phyloP scores from a whole-genome alignment of 2,888 invertebrate genomes.

The Doris montereyensis region DNA sequence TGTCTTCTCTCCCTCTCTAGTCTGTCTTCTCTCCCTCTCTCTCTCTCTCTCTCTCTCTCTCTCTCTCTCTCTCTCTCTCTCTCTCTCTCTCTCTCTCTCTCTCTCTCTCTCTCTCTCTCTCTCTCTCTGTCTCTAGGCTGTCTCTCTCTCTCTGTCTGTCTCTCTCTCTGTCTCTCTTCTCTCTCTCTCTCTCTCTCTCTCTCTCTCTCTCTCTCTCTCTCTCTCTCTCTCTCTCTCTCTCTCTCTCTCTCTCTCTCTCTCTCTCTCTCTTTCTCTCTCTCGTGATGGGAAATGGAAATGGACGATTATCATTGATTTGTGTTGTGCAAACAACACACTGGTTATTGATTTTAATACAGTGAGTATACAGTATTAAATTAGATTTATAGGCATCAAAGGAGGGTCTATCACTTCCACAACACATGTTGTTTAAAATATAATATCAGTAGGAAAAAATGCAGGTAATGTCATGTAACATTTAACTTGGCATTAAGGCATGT shows the following conservation, averaged over 20 bases:
- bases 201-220: constrained; percentile 4
- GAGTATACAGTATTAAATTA: too few relatives aligned
- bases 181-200: background rate
- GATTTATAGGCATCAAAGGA: too few relatives aligned
- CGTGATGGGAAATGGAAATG: too few relatives aligned
- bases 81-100: background rate
- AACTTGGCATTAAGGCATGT: too few relatives aligned
- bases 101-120: background rate
- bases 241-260: constrained; percentile 1
- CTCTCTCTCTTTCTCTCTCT: too few relatives aligned
- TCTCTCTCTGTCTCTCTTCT: background rate
- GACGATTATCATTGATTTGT: too few relatives aligned
- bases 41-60: background rate
- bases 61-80: background rate
- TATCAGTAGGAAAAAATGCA: too few relatives aligned
- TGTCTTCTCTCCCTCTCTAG: background rate
- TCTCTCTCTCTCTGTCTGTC: background rate
- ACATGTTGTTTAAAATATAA: too few relatives aligned
- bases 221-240: constrained; percentile 1
- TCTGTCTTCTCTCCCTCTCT: background rate
- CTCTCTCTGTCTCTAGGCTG: background rate
- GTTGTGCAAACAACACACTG: too few relatives aligned
- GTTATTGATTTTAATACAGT: too few relatives aligned
- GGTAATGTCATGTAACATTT: too few relatives aligned
- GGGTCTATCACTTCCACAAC: too few relatives aligned